Percentiles rank a stretch among this genome's conserved stretches.
Evolutionary conservation across 2,888 invertebrate species (phyloP).

Genomic region (Ectemnius lituratus): DNA sequence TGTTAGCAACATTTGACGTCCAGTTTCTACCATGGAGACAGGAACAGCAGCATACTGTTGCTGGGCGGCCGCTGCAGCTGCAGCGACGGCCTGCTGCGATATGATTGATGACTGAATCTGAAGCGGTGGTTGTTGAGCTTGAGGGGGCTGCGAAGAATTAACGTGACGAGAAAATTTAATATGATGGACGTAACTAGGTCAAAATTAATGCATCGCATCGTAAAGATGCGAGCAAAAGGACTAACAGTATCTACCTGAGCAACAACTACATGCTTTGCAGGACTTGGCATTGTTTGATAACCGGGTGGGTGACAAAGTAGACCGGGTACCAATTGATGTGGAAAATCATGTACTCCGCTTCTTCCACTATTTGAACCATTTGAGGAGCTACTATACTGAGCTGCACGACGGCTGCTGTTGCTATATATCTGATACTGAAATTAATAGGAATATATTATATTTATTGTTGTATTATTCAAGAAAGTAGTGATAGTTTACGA

Average conservation of each 20-base stretch:
- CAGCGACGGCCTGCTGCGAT: conserved; percentile 85
- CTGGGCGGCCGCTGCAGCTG: conserved; percentile 83
- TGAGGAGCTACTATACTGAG: conserved; percentile 84
- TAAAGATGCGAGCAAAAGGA: conserved; percentile 7
- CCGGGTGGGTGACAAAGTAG: conserved; percentile 92
- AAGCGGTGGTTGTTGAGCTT: conserved; percentile 83
- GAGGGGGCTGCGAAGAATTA: conserved; percentile 74
- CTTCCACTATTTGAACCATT: conserved; percentile 74
- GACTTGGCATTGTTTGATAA: conserved; percentile 89
- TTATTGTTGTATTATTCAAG: not conserved
- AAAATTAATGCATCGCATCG: not conserved
- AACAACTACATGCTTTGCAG: conserved; percentile 85
- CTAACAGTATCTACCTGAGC: conserved; percentile 73
- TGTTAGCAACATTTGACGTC: conserved; percentile 88
- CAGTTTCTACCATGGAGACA: conserved; percentile 95
- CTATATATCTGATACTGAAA: conserved; percentile 88
- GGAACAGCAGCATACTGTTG: conserved; percentile 91
- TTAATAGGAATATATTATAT: not conserved
- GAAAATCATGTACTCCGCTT: conserved; percentile 84
- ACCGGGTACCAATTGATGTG: conserved; percentile 95
- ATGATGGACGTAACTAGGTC: no score
- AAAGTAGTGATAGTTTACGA: conserved; percentile 55
- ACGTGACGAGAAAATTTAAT: no score
- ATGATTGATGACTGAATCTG: conserved; percentile 90
- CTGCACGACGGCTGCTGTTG: conserved; percentile 81